Percentiles rank a stretch among this genome's conserved stretches.
Evolutionary conservation across 1,140 invertebrate species (phyloP).

Genomic region (Ips nitidus): DNA sequence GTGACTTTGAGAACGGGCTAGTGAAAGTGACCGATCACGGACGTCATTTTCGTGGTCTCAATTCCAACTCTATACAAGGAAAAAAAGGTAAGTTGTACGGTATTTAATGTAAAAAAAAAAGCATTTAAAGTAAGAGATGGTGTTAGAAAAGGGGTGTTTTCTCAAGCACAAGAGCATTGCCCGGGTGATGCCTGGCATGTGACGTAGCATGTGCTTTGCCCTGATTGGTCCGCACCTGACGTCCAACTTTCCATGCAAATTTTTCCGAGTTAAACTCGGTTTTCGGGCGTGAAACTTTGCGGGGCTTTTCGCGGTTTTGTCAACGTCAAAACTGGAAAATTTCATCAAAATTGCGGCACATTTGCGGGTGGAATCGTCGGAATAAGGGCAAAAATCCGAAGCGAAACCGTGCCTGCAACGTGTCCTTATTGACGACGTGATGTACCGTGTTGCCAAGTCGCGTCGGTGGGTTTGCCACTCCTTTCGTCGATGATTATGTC

Average conservation of each 20-base stretch:
- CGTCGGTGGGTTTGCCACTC: slow-evolving; percentile 30
- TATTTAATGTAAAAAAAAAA: neutral
- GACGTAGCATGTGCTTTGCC: slow-evolving; percentile 42
- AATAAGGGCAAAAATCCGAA: slow-evolving; percentile 11
- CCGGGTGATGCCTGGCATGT: slow-evolving; percentile 40
- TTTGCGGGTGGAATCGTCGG: neutral
- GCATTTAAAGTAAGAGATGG: neutral
- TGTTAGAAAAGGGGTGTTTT: slow-evolving; percentile 22
- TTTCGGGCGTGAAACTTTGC: neutral
- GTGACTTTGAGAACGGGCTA: slow-evolving; percentile 16
- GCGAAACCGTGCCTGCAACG: slow-evolving; percentile 30
- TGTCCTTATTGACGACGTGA: slow-evolving; percentile 38
- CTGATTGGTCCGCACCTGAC: slow-evolving; percentile 37
- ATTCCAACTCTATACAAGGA: neutral
- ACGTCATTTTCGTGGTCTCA: neutral
- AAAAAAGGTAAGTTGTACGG: neutral
- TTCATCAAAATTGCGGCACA: too few relatives aligned
- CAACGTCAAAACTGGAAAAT: neutral
- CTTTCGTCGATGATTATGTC: slow-evolving; percentile 32
- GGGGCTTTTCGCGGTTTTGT: too few relatives aligned
- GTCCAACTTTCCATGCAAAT: slow-evolving; percentile 7
- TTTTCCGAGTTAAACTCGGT: neutral
- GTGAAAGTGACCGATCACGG: slow-evolving; percentile 23
- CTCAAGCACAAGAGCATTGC: slow-evolving; percentile 36
- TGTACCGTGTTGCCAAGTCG: slow-evolving; percentile 25